A percentile compares a stretch with the other conserved stretches of the same genome.
Evolutionary conservation across 2,797 vertebrate genomes (phyloP).

Genomic region (Tarsius wallacei): DNA sequence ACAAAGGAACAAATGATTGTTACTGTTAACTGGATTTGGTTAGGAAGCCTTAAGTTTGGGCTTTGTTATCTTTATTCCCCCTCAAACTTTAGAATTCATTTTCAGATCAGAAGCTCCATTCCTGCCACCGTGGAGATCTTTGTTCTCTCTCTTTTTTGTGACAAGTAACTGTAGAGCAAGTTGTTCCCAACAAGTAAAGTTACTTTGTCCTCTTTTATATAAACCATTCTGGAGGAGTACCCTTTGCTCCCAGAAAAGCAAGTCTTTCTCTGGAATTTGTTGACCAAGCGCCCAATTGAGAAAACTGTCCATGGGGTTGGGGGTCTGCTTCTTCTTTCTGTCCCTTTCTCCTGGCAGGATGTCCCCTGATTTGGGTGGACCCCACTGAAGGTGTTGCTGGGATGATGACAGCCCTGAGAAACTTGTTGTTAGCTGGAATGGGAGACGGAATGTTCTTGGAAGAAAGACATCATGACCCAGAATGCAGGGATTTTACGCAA

Average conservation of each 20-base stretch:
- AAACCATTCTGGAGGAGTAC: background rate
- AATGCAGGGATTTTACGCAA: background rate
- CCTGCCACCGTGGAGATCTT: background rate
- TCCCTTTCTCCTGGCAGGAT: background rate
- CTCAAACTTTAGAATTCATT: background rate
- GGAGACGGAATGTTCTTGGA: background rate
- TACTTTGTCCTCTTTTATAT: background rate
- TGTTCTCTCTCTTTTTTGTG: background rate
- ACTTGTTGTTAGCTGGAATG: background rate
- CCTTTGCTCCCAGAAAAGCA: background rate
- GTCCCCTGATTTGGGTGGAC: background rate
- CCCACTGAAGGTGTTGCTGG: background rate
- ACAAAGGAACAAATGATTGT: background rate
- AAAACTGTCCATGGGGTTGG: background rate
- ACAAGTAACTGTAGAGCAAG: too few species aligned
- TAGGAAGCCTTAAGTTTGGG: background rate
- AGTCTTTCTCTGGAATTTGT: constrained; percentile 32
- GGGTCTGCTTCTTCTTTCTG: constrained; percentile 30
- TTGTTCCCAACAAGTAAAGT: too few species aligned
- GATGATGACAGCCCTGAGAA: background rate
- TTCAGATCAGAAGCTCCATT: constrained; percentile 23
- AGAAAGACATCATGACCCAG: background rate
- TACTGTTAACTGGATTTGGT: background rate
- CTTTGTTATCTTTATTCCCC: background rate
- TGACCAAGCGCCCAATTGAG: background rate